phyloP scores from a whole-genome alignment of 2,888 invertebrate genomes.

The Sarcophaga variegata region DNA sequence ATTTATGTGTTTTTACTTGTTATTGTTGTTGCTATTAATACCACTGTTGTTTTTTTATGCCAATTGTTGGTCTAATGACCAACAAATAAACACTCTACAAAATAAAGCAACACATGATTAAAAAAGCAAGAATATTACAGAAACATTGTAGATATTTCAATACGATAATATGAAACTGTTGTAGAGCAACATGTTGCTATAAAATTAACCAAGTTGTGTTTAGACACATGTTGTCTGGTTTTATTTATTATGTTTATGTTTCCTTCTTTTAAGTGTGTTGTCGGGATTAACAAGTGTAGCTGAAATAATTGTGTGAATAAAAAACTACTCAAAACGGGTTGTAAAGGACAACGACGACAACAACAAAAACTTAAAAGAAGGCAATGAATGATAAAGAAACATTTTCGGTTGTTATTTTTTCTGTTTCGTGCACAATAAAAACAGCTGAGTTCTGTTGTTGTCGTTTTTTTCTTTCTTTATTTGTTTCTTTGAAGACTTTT shows the following conservation, averaged over 20 bases:
- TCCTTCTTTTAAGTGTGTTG: neutral
- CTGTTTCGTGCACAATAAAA: conserved; percentile 13
- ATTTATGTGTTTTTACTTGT: conserved; percentile 15
- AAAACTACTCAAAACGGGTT: conserved; percentile 36
- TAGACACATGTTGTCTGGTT: neutral
- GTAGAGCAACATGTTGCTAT: conserved; percentile 22
- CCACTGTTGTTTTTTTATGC: neutral
- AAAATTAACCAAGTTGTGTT: neutral
- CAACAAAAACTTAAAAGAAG: neutral
- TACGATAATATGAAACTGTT: neutral
- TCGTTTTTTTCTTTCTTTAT: conserved; percentile 55
- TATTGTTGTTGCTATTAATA: neutral
- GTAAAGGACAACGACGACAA: conserved; percentile 15
- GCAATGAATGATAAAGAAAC: neutral
- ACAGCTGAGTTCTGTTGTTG: conserved; percentile 52
- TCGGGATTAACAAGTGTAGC: neutral
- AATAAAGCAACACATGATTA: conserved; percentile 47
- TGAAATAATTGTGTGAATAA: neutral
- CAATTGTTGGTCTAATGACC: conserved; percentile 26
- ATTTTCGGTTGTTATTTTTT: conserved; percentile 4
- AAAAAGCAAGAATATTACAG: neutral
- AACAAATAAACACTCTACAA: conserved; percentile 46
- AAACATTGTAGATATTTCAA: neutral
- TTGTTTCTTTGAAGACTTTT: conserved; percentile 73
- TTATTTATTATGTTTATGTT: neutral